phyloP scores from a whole-genome alignment of 2,888 invertebrate species.

The Lithophane leautieri region DNA sequence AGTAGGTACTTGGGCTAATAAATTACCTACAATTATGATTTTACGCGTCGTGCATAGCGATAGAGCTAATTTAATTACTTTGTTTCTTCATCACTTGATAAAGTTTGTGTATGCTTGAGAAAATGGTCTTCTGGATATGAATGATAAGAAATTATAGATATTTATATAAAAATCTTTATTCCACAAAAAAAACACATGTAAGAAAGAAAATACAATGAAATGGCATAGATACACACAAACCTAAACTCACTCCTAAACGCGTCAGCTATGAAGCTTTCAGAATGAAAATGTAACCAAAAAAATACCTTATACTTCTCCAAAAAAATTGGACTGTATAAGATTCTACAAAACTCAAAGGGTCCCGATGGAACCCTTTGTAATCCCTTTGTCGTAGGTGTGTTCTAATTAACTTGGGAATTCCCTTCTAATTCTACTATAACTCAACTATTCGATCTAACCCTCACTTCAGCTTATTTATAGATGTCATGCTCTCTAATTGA shows the following conservation, averaged over 20 bases:
- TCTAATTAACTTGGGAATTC: no score
- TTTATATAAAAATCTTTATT: no score
- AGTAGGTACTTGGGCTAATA: conserved; percentile 35
- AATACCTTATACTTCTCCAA: no score
- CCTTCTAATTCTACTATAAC: no score
- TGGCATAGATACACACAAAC: no score
- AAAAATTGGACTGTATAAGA: neutral
- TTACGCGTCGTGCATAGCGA: conserved; percentile 56
- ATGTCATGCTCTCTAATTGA: conserved; percentile 30
- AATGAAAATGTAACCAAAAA: neutral
- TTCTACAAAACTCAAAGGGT: neutral
- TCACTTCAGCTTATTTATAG: neutral
- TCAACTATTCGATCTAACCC: neutral
- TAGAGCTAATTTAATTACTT: conserved; percentile 57
- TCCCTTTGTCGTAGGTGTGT: neutral
- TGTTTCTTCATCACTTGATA: conserved; percentile 49
- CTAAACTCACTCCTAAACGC: no score
- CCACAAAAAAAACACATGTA: no score
- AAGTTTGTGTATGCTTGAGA: conserved; percentile 9
- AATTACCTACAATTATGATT: conserved; percentile 66
- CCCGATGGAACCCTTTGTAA: neutral
- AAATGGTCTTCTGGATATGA: neutral
- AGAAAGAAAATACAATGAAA: no score
- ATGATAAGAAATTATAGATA: neutral
- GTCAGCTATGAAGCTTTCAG: neutral